A percentile compares a stretch with the other conserved stretches of the same genome.
Conservation (phyloP, 2,113 vertebrate genomes). For the Crotophaga sulcirostris region DNA sequence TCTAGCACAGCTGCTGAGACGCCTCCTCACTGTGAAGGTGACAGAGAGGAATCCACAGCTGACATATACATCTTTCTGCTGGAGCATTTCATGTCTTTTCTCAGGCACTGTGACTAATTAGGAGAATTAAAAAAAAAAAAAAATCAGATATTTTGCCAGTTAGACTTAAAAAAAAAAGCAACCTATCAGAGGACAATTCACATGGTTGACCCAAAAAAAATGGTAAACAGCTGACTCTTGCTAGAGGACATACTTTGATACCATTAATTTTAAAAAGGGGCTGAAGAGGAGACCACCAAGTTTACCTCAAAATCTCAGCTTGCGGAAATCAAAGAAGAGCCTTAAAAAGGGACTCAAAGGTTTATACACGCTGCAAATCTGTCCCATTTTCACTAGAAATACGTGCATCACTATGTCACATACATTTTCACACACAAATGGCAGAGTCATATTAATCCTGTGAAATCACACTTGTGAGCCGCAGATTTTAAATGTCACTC, state of each 20-base stretch:
- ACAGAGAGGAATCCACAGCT: conserved; percentile 52
- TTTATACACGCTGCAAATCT: neutral
- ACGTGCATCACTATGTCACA: rapidly evolving
- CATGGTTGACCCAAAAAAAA: conserved; percentile 28
- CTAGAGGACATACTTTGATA: too few relatives aligned
- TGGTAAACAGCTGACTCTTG: conserved; percentile 68
- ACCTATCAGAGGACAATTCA: conserved; percentile 53
- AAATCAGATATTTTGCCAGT: conserved; percentile 48
- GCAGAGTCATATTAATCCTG: neutral
- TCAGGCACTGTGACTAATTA: conserved; percentile 62
- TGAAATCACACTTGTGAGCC: conserved; percentile 16
- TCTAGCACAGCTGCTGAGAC: conserved; percentile 26
- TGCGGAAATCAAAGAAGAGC: neutral
- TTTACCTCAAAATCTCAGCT: neutral
- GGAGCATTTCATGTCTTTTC: conserved; percentile 41
- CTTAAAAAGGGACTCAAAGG: neutral
- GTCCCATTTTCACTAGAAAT: conserved; percentile 10
- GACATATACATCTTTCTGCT: conserved; percentile 17
- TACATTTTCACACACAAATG: neutral
- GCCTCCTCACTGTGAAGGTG: conserved; percentile 7
- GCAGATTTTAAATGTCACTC: neutral
- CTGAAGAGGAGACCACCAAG: neutral
- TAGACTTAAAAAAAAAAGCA: neutral
- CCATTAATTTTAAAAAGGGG: neutral
- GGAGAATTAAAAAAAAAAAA: neutral